Conservation (phyloP, 2,888 invertebrate genomes). For the Microdon myrmicae region DNA sequence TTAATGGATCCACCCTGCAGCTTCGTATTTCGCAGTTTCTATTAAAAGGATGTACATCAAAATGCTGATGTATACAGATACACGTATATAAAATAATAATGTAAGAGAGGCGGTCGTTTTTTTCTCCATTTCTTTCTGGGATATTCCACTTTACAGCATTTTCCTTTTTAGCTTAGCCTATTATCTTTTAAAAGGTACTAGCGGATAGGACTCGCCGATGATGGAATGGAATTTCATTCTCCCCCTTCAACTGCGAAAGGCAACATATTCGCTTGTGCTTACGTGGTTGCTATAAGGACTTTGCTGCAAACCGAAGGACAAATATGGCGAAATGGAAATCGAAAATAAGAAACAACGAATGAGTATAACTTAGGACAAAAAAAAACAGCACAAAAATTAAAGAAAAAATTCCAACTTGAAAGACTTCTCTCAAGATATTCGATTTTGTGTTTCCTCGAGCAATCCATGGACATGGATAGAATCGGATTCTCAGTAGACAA, state of each 20-base stretch:
- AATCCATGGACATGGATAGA: constrained; percentile 32
- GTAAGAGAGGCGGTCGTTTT: constrained; percentile 12
- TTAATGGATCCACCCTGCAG: too few relatives aligned
- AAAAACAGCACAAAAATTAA: constrained; percentile 58
- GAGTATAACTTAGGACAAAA: constrained; percentile 12
- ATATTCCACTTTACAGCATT: constrained; percentile 47
- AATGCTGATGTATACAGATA: not conserved
- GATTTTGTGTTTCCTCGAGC: constrained; percentile 22
- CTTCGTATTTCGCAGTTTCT: too few relatives aligned
- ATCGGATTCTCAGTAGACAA: constrained; percentile 34
- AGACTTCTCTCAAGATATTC: constrained; percentile 33
- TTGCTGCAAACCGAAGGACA: constrained; percentile 40
- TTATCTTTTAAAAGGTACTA: constrained; percentile 47
- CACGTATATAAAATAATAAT: not conserved
- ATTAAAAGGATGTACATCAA: constrained; percentile 8
- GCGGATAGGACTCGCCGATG: constrained; percentile 28
- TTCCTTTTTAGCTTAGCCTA: constrained; percentile 52
- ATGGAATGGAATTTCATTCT: constrained; percentile 35
- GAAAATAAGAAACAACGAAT: constrained; percentile 43
- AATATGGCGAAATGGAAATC: constrained; percentile 45
- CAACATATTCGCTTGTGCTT: constrained; percentile 20
- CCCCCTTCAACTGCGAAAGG: constrained; percentile 22
- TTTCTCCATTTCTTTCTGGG: constrained; percentile 23
- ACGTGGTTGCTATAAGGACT: constrained; percentile 12
- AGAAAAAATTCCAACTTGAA: constrained; percentile 56